Evolutionary conservation across 35 echinoderm and acorn worm species (phyloP).

Genomic region (Diadema setosum): DNA sequence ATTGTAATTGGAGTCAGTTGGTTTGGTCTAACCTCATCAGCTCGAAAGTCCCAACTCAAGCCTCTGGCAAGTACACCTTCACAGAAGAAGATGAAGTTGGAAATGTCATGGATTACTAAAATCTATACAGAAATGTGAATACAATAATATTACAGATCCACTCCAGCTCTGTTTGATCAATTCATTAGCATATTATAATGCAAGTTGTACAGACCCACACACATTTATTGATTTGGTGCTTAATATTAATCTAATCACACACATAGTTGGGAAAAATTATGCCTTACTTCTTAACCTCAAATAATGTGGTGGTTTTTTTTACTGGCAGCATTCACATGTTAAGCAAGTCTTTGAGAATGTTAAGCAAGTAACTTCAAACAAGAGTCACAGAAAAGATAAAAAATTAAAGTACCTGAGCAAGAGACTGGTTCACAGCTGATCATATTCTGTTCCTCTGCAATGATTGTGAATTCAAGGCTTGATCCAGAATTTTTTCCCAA

Average conservation of each 20-base stretch:
- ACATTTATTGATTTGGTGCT: too few species aligned
- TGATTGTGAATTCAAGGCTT: constrained; percentile 49
- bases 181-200: too few species aligned
- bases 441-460: constrained; percentile 45
- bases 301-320: background rate
- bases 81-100: too few species aligned
- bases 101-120: too few species aligned
- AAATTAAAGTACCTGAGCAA: constrained; percentile 26
- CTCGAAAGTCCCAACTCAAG: constrained; percentile 61
- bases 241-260: too few species aligned
- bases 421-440: constrained; percentile 26
- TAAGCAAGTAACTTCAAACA: too few species aligned
- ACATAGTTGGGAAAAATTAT: too few species aligned
- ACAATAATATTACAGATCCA: too few species aligned
- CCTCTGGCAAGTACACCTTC: constrained; percentile 55
- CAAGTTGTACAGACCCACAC: too few species aligned
- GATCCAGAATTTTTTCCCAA: constrained; percentile 46
- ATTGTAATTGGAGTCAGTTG: background rate
- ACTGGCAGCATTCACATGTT: background rate
- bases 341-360: background rate
- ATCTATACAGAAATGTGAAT: too few species aligned
- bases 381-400: background rate
- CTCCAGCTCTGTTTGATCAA: too few species aligned
- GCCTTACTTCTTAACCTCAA: background rate
- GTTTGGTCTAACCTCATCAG: background rate